Percentiles rank a stretch among this genome's conserved stretches.
Evolutionary conservation across 2,888 invertebrate genomes (phyloP).

Genomic region (Troides aeacus): DNA sequence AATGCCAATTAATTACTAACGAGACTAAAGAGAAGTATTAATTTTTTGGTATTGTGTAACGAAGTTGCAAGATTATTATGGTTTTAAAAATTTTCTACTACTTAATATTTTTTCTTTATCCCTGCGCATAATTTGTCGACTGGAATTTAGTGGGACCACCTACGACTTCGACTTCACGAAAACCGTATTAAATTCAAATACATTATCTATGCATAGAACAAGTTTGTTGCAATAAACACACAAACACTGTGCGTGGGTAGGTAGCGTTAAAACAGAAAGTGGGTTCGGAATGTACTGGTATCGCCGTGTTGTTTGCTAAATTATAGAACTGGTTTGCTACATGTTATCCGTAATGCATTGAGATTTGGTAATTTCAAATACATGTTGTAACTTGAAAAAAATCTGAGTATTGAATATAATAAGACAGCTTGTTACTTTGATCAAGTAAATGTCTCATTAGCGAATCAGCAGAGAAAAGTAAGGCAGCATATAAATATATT

Average conservation of each 20-base stretch:
- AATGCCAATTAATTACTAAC: no score
- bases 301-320: neutral
- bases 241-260: neutral
- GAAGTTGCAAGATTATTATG: no score
- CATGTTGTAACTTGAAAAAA: neutral
- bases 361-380: neutral
- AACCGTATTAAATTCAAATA: neutral
- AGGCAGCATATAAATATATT: no score
- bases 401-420: no score
- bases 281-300: conserved; percentile 5
- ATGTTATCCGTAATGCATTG: neutral
- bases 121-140: no score
- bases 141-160: no score
- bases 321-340: conserved; percentile 8
- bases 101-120: no score
- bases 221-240: neutral
- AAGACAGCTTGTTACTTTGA: no score
- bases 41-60: no score
- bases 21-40: no score
- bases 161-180: neutral
- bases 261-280: conserved; percentile 16
- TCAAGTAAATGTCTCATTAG: neutral
- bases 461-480: neutral
- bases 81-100: no score
- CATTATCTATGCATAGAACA: neutral